phyloP scores from a whole-genome alignment of 2,888 invertebrate species.

The Amphipoea oculea region DNA sequence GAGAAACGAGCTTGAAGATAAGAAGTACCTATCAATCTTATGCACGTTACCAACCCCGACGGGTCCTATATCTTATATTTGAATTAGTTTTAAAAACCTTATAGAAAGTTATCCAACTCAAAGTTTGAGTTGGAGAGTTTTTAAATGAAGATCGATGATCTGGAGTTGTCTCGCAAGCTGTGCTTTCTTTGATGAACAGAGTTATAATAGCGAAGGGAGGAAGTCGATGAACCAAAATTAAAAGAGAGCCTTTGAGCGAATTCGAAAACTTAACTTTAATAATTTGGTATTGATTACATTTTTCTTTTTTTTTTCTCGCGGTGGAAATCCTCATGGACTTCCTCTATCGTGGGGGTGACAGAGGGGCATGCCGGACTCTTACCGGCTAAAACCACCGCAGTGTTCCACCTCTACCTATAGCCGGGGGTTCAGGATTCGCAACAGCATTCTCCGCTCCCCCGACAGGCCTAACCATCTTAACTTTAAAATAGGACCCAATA shows the following conservation, averaged over 20 bases:
- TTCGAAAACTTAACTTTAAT: neutral
- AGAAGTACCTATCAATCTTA: conserved; percentile 53
- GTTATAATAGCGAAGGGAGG: neutral
- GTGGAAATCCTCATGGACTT: too few species aligned
- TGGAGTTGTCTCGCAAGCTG: conserved; percentile 32
- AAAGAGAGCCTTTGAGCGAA: neutral
- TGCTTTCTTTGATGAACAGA: conserved; percentile 17
- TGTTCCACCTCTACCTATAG: too few species aligned
- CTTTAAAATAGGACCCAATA: neutral
- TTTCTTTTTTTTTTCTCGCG: too few species aligned
- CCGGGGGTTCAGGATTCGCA: too few species aligned
- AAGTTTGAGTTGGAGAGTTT: conserved; percentile 40
- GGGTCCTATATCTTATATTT: conserved; percentile 45
- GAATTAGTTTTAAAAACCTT: conserved; percentile 54
- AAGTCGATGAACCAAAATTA: neutral
- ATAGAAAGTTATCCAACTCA: conserved; percentile 32
- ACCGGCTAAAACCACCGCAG: too few species aligned
- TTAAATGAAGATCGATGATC: conserved; percentile 63
- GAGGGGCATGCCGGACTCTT: too few species aligned
- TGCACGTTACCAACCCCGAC: conserved; percentile 37
- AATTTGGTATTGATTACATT: neutral
- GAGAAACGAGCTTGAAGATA: conserved; percentile 20
- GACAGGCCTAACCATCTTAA: too few species aligned
- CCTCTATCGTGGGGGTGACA: too few species aligned
- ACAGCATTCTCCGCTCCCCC: too few species aligned